These are phyloP conservation scores for Zosterops borbonicus DNA, from an alignment of 2,113 vertebrate species.

Conservation along the genomic window DNA sequence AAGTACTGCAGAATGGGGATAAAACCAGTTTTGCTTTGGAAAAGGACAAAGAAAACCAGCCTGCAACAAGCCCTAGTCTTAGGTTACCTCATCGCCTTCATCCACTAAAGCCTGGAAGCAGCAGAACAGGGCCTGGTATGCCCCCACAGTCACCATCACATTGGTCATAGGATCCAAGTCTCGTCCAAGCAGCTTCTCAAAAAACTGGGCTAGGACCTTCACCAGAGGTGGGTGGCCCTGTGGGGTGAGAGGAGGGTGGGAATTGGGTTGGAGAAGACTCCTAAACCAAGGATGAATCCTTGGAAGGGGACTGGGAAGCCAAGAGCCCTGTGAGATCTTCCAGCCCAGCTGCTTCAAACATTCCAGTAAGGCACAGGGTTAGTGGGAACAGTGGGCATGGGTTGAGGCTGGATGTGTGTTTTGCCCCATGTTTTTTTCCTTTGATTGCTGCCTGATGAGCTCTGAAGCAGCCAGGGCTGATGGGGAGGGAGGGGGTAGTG, in stretches of 20 bases:
- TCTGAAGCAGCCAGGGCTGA: not conserved
- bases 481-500: not conserved
- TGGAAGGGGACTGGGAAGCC: not conserved
- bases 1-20: not conserved
- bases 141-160: constrained; percentile 90
- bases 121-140: constrained; percentile 89
- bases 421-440: not conserved
- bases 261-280: not conserved
- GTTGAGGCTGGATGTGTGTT: not conserved
- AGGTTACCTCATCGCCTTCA: constrained; percentile 88
- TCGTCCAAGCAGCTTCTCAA: constrained; percentile 79
- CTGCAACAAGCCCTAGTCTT: not conserved
- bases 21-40: not conserved
- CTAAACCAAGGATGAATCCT: not conserved
- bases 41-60: not conserved
- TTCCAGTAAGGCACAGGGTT: not conserved
- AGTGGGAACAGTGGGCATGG: rapidly evolving
- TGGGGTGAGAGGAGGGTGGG: not conserved
- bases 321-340: not conserved
- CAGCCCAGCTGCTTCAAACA: not conserved
- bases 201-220: constrained; percentile 84
- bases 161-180: constrained; percentile 84
- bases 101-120: constrained; percentile 90
- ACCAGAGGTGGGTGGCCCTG: constrained; percentile 90
- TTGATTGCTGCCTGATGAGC: not conserved